These are phyloP conservation scores for Neodiprion fabricii DNA, from an alignment of 1,140 invertebrate genomes.

Conservation along the genomic window DNA sequence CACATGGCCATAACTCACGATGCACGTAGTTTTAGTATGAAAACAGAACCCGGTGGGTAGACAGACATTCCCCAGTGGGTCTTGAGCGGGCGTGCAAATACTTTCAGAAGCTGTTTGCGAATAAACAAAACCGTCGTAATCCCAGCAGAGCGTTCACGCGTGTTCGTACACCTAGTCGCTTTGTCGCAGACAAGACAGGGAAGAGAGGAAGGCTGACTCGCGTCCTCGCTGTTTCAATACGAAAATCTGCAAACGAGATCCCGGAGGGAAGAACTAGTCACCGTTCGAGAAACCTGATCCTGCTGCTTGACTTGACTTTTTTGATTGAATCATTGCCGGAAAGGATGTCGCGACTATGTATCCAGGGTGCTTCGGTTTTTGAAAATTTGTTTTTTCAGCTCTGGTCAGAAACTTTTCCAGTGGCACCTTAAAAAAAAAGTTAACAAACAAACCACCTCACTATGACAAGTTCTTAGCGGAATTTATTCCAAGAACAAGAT, in stretches of 20 bases:
- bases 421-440: neutral
- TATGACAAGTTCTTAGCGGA: neutral
- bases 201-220: neutral
- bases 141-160: conserved; percentile 34
- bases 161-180: conserved; percentile 22
- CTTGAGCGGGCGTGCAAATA: conserved; percentile 10
- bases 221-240: conserved; percentile 41
- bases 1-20: neutral
- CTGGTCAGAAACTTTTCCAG: neutral
- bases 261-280: conserved; percentile 26
- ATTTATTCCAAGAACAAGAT: too few species aligned
- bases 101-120: conserved; percentile 37
- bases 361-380: neutral
- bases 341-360: neutral
- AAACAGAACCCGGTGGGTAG: neutral
- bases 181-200: conserved; percentile 23
- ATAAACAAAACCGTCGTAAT: conserved; percentile 48
- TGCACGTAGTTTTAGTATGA: neutral
- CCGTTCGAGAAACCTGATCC: conserved; percentile 14
- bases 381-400: neutral
- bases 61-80: neutral
- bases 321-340: neutral
- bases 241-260: conserved; percentile 42
- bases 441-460: neutral
- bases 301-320: conserved; percentile 28